phyloP scores from a whole-genome alignment of 53 echinoderm and acorn worm genomes.

The Patiria pectinifera region DNA sequence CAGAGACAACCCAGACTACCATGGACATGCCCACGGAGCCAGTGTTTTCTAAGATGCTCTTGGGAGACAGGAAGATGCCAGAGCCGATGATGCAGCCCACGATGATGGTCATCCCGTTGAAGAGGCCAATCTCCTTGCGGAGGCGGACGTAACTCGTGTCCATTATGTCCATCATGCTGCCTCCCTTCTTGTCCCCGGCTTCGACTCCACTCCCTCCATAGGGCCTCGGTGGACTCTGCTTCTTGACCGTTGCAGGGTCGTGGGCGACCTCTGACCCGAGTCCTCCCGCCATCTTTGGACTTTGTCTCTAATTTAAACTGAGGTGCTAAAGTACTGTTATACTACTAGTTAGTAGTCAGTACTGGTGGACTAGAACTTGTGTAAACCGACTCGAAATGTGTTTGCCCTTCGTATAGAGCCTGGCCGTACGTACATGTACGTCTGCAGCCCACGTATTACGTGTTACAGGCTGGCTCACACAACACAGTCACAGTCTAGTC shows the following conservation, averaged over 20 bases:
- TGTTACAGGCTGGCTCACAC: too few species aligned
- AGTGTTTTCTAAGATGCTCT: constrained; percentile 68
- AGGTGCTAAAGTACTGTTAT: too few species aligned
- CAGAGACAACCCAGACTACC: constrained; percentile 79
- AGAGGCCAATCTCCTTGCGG: constrained; percentile 73
- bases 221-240: constrained; percentile 29
- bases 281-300: constrained; percentile 47
- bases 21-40: constrained; percentile 87
- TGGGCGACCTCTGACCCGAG: neutral
- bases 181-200: neutral
- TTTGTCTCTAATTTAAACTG: neutral
- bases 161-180: constrained; percentile 13
- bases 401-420: too few species aligned
- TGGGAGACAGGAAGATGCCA: constrained; percentile 83
- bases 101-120: constrained; percentile 81
- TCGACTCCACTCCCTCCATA: neutral
- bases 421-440: too few species aligned
- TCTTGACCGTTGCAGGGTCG: neutral
- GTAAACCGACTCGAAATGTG: too few species aligned
- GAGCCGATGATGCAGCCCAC: constrained; percentile 88
- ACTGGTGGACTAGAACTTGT: too few species aligned
- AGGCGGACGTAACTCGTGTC: constrained; percentile 63
- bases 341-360: too few species aligned
- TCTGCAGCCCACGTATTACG: too few species aligned
- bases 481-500: too few species aligned